Evolutionary conservation across 2,888 invertebrate species (phyloP), one percentile per base, ranked within the genome.

Genomic region (Eustalomyia histrio): DNA sequence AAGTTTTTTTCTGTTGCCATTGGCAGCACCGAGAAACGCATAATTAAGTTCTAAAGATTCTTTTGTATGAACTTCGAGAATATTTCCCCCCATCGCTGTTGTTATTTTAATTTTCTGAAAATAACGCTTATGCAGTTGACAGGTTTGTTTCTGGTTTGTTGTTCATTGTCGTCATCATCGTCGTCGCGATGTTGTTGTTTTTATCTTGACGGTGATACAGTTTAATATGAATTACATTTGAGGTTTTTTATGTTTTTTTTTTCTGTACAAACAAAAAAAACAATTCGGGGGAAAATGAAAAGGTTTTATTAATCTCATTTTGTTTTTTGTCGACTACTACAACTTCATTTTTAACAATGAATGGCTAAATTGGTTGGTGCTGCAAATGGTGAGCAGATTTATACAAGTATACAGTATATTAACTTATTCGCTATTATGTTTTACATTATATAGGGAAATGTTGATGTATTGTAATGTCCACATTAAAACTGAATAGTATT

Each of bases 131-230:
- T 17, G 64, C 50, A 33, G 50, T 64, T 64, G 64, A 52, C 64
- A 64, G 64, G 64, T 64, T 64, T 52, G 64, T 33, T 64, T 50
- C 29, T 50, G 50, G 43, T 63, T 50, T 63, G 16, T 50, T 47
- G 47, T 12, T 50, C 17, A 10, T 18, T 10, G 14, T 52, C 16
- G 52, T 16, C 17, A 1, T 16, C n/a, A 1, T 47, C 1, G 47
- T 47, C 29, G 29, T 16, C 14, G 2, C 6, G n/a, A 17, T 50
- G 10, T 50, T 50, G 17, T 16, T 50, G 1, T 14, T 17, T 16
- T 18, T 52, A 18, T 52, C 18, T 18, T 52, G 52, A 52, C 18
- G 52, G 52, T 52, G 52, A 17, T 52, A 21, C 52, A 18, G 52
- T 52, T 52, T 52, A 52, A 52, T 52, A 17, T 21, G 18, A 52